Evolutionary conservation across 1,140 invertebrate species (phyloP).

Genomic region (Tetramorium parvispinum): DNA sequence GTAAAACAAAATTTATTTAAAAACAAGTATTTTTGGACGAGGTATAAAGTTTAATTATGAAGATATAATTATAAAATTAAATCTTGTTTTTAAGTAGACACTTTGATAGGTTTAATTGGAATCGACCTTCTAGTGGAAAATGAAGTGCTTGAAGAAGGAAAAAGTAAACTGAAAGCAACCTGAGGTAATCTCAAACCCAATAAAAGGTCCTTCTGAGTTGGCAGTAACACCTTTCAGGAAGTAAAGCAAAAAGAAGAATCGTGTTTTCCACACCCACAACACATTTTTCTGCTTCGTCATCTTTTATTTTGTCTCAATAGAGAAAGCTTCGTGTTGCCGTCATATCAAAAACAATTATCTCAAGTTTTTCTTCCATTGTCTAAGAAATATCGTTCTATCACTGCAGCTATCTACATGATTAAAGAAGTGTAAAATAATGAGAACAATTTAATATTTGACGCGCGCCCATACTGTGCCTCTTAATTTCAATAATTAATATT

Average conservation of each 20-base stretch:
- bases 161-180: constrained; percentile 54
- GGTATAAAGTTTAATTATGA: not conserved
- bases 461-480: no score
- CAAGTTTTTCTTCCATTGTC: not conserved
- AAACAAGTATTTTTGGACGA: not conserved
- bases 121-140: constrained; percentile 29
- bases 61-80: not conserved
- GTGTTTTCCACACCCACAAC: constrained; percentile 34
- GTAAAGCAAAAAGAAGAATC: constrained; percentile 22
- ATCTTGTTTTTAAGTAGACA: not conserved
- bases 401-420: not conserved
- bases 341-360: constrained; percentile 36
- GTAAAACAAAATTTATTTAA: not conserved
- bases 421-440: not conserved
- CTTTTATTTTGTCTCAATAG: constrained; percentile 31
- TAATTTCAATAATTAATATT: constrained; percentile 18
- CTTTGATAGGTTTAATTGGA: constrained; percentile 31
- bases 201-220: constrained; percentile 73
- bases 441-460: no score
- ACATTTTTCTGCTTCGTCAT: constrained; percentile 33
- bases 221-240: constrained; percentile 51
- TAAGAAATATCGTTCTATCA: not conserved
- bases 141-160: constrained; percentile 58
- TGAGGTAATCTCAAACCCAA: constrained; percentile 76
- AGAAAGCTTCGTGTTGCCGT: not conserved